A percentile compares a stretch with the other conserved stretches of the same genome.
Evolutionary conservation across 2,888 invertebrate genomes (phyloP).

Genomic region (Gibbula magus): DNA sequence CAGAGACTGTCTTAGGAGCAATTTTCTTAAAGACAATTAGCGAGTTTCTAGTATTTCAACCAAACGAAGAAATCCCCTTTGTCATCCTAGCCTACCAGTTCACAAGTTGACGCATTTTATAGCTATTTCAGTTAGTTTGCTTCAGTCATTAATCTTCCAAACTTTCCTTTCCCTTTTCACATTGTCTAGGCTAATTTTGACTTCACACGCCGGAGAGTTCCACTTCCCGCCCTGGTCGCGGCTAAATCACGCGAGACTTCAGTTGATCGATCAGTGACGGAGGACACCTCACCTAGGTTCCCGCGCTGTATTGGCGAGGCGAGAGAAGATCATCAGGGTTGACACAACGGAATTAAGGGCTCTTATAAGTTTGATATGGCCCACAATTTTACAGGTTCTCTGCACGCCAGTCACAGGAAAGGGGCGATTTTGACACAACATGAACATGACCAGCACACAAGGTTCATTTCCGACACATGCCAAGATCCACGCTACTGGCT

Average conservation of each 20-base stretch:
- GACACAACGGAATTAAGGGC: slow-evolving; percentile 15
- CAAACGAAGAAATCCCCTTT: slow-evolving; percentile 3
- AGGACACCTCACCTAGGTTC: slow-evolving; percentile 19
- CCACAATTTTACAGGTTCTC: slow-evolving; percentile 13
- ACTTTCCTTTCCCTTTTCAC: slow-evolving; percentile 25
- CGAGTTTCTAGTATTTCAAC: slow-evolving; percentile 18
- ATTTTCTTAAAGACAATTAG: slow-evolving; percentile 21
- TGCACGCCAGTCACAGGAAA: slow-evolving; percentile 13
- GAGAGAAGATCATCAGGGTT: slow-evolving; percentile 6
- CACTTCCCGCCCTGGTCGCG: slow-evolving; percentile 18
- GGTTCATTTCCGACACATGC: background rate
- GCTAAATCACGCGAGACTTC: slow-evolving; percentile 24
- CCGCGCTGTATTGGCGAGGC: slow-evolving; percentile 1
- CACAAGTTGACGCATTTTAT: slow-evolving; percentile 25
- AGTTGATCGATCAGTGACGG: slow-evolving; percentile 7
- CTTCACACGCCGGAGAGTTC: slow-evolving; percentile 24
- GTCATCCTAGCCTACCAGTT: background rate
- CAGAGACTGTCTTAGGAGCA: slow-evolving; percentile 21
- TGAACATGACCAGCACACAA: background rate
- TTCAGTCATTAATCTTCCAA: slow-evolving; percentile 20
- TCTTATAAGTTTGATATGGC: slow-evolving; percentile 21
- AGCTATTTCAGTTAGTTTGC: slow-evolving; percentile 25
- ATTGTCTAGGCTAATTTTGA: slow-evolving; percentile 23
- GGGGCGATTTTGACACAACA: slow-evolving; percentile 10
- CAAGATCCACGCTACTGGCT: background rate